A percentile compares a stretch with the other conserved stretches of the same genome.
Evolutionary conservation across 2,888 invertebrate species (phyloP).

Genomic region (Sesia apiformis): DNA sequence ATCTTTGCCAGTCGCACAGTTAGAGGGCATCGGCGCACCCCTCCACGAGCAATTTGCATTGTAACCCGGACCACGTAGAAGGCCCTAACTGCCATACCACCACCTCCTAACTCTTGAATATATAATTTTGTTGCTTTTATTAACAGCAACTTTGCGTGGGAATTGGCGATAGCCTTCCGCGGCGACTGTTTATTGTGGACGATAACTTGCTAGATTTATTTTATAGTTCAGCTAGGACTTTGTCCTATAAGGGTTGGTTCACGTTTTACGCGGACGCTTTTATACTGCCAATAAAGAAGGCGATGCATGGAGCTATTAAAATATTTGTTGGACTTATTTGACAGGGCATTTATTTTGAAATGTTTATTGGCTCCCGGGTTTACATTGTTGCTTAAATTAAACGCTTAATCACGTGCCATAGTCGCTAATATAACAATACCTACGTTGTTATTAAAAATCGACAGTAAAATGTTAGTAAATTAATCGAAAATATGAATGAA

Average conservation of each 20-base stretch:
- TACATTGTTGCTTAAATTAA: slow-evolving; percentile 63
- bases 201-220: slow-evolving; percentile 72
- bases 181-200: slow-evolving; percentile 67
- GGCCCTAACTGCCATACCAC: slow-evolving; percentile 67
- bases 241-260: slow-evolving; percentile 51
- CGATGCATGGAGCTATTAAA: slow-evolving; percentile 63
- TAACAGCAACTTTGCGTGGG: slow-evolving; percentile 73
- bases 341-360: slow-evolving; percentile 54
- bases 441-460: background rate
- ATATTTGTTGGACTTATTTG: slow-evolving; percentile 70
- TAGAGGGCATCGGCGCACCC: slow-evolving; percentile 71
- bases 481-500: slow-evolving; percentile 10
- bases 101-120: slow-evolving; percentile 74
- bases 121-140: slow-evolving; percentile 75
- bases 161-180: slow-evolving; percentile 70
- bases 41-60: slow-evolving; percentile 71
- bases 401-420: slow-evolving; percentile 7
- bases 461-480: background rate
- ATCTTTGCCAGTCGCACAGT: slow-evolving; percentile 72
- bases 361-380: slow-evolving; percentile 48
- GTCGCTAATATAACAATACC: too few relatives aligned
- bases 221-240: slow-evolving; percentile 60
- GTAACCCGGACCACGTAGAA: slow-evolving; percentile 73
- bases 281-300: slow-evolving; percentile 65
- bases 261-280: slow-evolving; percentile 42